phyloP scores from a whole-genome alignment of 2,888 invertebrate species.

The Dendrolimus pini region DNA sequence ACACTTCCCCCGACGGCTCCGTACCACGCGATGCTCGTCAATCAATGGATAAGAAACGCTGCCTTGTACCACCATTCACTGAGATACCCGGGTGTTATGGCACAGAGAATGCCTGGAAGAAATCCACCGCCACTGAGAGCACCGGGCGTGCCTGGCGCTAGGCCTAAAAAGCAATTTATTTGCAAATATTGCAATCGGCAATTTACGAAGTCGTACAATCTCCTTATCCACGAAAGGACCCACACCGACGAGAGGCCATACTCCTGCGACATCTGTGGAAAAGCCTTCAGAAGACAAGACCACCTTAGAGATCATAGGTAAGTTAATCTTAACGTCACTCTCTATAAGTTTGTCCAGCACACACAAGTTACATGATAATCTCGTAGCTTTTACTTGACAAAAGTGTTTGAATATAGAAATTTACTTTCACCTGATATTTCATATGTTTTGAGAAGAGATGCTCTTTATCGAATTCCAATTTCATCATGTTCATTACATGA shows the following conservation, averaged over 20 bases:
- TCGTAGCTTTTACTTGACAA: constrained; percentile 18
- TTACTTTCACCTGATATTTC: constrained; percentile 27
- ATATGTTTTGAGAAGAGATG: constrained; percentile 5
- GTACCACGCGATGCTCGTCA: constrained; percentile 80
- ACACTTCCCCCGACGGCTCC: constrained; percentile 63
- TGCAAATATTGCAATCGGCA: constrained; percentile 98
- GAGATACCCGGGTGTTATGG: constrained; percentile 67
- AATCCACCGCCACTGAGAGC: constrained; percentile 75
- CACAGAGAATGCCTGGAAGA: constrained; percentile 67
- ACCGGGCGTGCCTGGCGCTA: constrained; percentile 73
- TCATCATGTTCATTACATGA: constrained; percentile 47
- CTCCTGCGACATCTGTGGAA: constrained; percentile 96
- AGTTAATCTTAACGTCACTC: constrained; percentile 19
- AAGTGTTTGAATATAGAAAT: constrained; percentile 18
- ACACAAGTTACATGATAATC: constrained; percentile 15
- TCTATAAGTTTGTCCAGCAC: background rate
- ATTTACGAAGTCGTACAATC: constrained; percentile 98
- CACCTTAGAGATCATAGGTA: constrained; percentile 94
- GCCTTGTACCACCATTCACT: constrained; percentile 79
- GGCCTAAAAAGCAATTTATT: constrained; percentile 92
- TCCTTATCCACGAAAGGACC: constrained; percentile 97
- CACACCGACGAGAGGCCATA: constrained; percentile 98
- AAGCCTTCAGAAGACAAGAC: constrained; percentile 96
- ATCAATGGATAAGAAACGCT: constrained; percentile 85
- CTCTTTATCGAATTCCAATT: background rate